Base-by-base conservation (phyloP, 2,113 vertebrate species). In the Nyctibius bracteatus region DNA sequence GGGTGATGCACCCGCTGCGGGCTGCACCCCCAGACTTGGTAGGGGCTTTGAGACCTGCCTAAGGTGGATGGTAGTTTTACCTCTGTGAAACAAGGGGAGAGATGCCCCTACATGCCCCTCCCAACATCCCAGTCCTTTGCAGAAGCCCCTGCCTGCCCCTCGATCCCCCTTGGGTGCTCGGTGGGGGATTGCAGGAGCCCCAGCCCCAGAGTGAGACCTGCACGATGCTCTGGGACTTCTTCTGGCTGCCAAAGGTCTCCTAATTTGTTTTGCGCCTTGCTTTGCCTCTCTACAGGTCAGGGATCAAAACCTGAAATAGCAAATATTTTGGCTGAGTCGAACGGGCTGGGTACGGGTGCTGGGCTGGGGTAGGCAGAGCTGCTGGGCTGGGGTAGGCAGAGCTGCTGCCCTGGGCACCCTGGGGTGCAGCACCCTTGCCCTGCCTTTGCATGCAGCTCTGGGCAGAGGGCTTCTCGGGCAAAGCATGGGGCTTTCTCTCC, bases 171-270 rank as follows among this genome's bases (percentile, higher is more conserved):
- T n/a, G n/a, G n/a, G n/a, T n/a, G n/a, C n/a, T n/a, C n/a, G n/a
- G n/a, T n/a, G n/a, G n/a, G n/a, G n/a, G n/a, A n/a, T n/a, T n/a
- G n/a, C n/a, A n/a, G 80, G 65, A 47, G 6, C 51, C n/a, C 33
- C 3, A 1, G 10, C 33, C 44, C 27, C 57, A 6, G 17, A 14
- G 63, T 0, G 0, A 25, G 33, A 39, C 31, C 55, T 23, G 37
- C 43, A 6, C 0, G 0, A 13, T 6, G 73, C 27, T 61, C 51
- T 54, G 81, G 46, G 27, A 7, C 51, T 75, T 43, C 28, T 10
- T 8, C 44, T 14, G 6, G 5, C 49, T 14, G 49, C 65, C 54
- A 19, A 49, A 61, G 18, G 22, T n/a, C 41, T 88, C 39, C 63
- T 43, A 1, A 19, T 30, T 5, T 14, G 14, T 12, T 87, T 27